Conservation (phyloP, 2,797 vertebrate species). For the Micromesistius poutassou region DNA sequence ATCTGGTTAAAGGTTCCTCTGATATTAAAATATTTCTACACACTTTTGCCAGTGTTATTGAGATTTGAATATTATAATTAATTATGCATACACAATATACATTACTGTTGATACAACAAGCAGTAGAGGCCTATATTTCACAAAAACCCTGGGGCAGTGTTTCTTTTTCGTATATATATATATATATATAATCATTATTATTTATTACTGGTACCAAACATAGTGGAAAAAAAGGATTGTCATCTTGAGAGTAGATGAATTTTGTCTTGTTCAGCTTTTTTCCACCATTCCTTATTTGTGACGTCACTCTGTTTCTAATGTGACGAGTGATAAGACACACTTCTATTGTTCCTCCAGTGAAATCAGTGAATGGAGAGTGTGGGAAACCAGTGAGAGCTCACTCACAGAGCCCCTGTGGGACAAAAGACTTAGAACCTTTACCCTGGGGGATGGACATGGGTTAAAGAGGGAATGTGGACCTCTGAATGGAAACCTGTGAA, state of each 20-base stretch:
- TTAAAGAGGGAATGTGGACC: not conserved
- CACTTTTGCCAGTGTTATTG: not conserved
- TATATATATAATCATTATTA: no score
- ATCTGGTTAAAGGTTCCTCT: not conserved
- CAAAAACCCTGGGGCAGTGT: not conserved
- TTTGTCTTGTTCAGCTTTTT: not conserved
- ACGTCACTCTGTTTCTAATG: not conserved
- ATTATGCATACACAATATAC: not conserved
- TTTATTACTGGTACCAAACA: not conserved
- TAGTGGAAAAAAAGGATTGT: not conserved
- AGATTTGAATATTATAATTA: not conserved
- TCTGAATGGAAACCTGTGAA: not conserved
- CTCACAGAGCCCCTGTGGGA: conserved; percentile 2
- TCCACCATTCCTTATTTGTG: not conserved
- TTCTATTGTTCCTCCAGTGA: not conserved
- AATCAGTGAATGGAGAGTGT: not conserved
- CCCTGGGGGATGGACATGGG: not conserved
- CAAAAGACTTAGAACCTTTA: not conserved
- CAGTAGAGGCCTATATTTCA: not conserved
- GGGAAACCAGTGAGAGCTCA: not conserved
- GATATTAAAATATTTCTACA: not conserved
- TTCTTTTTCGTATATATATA: no score
- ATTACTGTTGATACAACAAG: not conserved
- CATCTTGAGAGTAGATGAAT: not conserved
- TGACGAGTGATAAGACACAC: not conserved